Base-by-base conservation (phyloP, 1,140 invertebrate species). In the Gyrodactylus bullatarudis region DNA sequence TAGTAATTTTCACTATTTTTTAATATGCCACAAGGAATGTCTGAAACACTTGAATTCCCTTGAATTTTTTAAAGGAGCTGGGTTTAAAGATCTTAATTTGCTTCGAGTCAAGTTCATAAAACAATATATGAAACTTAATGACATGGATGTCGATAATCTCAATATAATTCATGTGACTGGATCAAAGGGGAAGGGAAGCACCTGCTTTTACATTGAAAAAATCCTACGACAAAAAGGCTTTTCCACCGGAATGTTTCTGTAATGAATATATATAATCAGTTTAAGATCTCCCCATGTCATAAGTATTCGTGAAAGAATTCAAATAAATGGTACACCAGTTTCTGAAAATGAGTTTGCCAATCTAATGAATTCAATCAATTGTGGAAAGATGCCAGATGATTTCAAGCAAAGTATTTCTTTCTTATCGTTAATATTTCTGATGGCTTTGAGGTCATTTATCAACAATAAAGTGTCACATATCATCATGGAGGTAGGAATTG, bases 401-500 rank as follows among this genome's bases (percentile, higher is more conserved):
- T 16, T 54, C 34, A 8, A 54, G 34, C n/a, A 2, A 26, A 72
- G 20, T 2, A 8, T 8, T 74, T 74, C 26, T 16, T 74, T 20
- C 16, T 69, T 74, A n/a, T n/a, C 8, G 1, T 25, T 25, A 2
- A 26, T 26, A 25, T 26, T 27, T 20, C 20, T 72, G n/a, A 71
- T 72, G 34, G 34, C 69, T 16, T 26, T 73, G 2, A 16, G 23
- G 8, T 2, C 1, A 24, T 74, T 74, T 26, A 21, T 69, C 24
- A 20, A 69, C n/a, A 20, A 73, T 8, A 21, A 16, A 21, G 83
- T 85, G 22, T 90, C 98, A 79, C 91, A 94, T 2, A 88, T 88
- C 0, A 86, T 99, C 54, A 78, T 98, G 2, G 95, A 99, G 83
- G 93, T 96, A 69, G 95, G 95, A 19, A 93, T 99, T 76, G 95